phyloP scores from a whole-genome alignment of 2,797 vertebrate species.

The Pseudochirops corinnae region DNA sequence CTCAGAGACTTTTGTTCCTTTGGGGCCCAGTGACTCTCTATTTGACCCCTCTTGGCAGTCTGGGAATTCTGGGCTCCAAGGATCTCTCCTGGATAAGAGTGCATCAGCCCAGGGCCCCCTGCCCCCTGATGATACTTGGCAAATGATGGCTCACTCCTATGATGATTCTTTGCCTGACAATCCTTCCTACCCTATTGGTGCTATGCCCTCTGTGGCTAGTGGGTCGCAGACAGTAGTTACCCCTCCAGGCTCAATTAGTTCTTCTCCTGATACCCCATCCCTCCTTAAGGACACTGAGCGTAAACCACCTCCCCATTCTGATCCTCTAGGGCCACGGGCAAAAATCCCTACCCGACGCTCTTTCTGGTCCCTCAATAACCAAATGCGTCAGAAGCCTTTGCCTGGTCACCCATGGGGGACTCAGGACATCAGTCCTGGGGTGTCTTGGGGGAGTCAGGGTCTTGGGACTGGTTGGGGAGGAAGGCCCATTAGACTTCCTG shows the following conservation, averaged over 20 bases:
- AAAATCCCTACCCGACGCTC: background rate
- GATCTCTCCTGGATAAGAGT: background rate
- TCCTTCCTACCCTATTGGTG: background rate
- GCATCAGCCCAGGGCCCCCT: background rate
- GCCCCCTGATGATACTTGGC: conserved; percentile 34
- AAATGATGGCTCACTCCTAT: background rate
- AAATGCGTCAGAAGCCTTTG: background rate
- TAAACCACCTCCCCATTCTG: background rate
- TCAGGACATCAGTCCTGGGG: conserved; percentile 24
- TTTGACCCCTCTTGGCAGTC: background rate
- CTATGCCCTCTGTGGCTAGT: background rate
- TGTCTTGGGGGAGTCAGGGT: conserved; percentile 57
- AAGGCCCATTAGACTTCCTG: conserved; percentile 49
- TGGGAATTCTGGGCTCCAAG: background rate
- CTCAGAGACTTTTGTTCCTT: background rate
- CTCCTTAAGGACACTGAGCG: background rate
- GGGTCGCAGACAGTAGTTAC: background rate
- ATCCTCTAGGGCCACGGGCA: background rate
- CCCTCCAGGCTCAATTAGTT: accelerated
- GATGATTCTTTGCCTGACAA: background rate
- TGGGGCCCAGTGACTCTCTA: background rate
- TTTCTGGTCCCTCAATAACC: conserved; percentile 44
- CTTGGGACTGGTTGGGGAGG: conserved; percentile 62
- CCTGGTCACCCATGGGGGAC: conserved; percentile 44
- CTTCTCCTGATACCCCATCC: background rate